These are phyloP conservation scores for Stegana nigrithorax DNA, from an alignment of 2,888 invertebrate genomes.

Conservation along the genomic window DNA sequence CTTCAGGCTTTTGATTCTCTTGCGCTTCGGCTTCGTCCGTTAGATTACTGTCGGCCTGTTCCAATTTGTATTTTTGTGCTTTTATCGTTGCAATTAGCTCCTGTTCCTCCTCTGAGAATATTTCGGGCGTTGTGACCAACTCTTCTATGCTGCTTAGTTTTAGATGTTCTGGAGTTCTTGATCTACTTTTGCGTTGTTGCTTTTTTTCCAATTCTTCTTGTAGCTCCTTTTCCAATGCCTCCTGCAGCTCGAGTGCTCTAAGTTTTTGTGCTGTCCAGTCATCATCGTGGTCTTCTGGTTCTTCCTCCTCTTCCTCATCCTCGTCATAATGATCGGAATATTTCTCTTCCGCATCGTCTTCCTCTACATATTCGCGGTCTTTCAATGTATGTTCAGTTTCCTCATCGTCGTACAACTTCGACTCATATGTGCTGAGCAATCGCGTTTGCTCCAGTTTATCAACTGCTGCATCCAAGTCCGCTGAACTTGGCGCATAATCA, in stretches of 20 bases:
- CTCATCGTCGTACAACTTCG: slow-evolving; percentile 51
- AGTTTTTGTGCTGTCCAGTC: slow-evolving; percentile 3
- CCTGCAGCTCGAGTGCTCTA: slow-evolving; percentile 47
- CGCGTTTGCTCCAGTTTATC: slow-evolving; percentile 49
- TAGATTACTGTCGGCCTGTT: background rate
- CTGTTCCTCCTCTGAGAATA: slow-evolving; percentile 17
- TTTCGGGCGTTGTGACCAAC: slow-evolving; percentile 14
- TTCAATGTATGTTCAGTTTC: slow-evolving; percentile 53
- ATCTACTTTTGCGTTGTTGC: background rate
- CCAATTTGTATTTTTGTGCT: slow-evolving; percentile 1
- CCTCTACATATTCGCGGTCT: slow-evolving; percentile 53
- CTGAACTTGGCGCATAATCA: slow-evolving; percentile 60
- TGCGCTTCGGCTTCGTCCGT: background rate
- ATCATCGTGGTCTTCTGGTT: slow-evolving; percentile 22
- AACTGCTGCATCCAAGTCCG: slow-evolving; percentile 59
- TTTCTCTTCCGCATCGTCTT: slow-evolving; percentile 39
- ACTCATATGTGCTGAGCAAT: slow-evolving; percentile 45
- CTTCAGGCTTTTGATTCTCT: too few relatives aligned
- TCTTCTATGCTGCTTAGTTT: slow-evolving; percentile 21
- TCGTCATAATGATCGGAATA: slow-evolving; percentile 45
- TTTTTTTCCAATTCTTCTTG: slow-evolving; percentile 53
- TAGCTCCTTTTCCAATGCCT: slow-evolving; percentile 47
- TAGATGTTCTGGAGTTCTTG: slow-evolving; percentile 32
- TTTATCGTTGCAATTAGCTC: slow-evolving; percentile 6
- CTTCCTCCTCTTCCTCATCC: slow-evolving; percentile 34